Percentiles rank a stretch among this genome's conserved stretches.
phyloP scores from a whole-genome alignment of 92 coral and sea anemone species.

The Siderastrea siderea region DNA sequence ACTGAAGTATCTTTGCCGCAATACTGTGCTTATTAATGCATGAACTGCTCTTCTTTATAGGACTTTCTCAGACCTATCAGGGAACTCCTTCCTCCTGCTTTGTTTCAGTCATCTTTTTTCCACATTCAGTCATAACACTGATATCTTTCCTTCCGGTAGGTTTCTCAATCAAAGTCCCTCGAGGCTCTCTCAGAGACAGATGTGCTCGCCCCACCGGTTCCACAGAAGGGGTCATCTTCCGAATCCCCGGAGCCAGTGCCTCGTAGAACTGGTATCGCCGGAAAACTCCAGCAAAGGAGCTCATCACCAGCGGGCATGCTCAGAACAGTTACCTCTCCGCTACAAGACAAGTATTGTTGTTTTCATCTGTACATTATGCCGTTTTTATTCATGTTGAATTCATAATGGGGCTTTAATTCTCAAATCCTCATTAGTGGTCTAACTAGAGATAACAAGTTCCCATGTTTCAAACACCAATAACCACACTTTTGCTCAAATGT shows the following conservation, averaged over 20 bases:
- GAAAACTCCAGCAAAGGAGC: conserved; percentile 45
- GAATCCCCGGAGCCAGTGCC: conserved; percentile 46
- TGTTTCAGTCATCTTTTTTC: not conserved
- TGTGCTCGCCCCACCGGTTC: conserved; percentile 83
- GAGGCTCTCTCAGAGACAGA: conserved; percentile 81
- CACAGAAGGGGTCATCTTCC: conserved; percentile 72
- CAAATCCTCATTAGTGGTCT: too few relatives aligned
- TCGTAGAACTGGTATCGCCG: conserved; percentile 3
- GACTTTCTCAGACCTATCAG: too few relatives aligned
- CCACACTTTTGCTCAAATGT: too few relatives aligned
- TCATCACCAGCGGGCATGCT: conserved; percentile 70
- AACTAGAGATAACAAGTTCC: too few relatives aligned
- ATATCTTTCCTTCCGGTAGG: not conserved
- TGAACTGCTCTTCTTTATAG: too few relatives aligned
- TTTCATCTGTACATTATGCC: not conserved
- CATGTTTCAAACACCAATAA: too few relatives aligned
- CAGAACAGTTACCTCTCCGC: conserved; percentile 7
- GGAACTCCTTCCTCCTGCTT: not conserved
- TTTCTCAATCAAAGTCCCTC: conserved; percentile 62
- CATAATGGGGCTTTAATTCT: too few relatives aligned
- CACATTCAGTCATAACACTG: not conserved
- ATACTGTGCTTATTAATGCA: too few relatives aligned
- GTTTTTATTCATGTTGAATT: not conserved
- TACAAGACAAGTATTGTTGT: conserved; percentile 21
- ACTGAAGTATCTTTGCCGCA: too few relatives aligned